These are phyloP conservation scores for Nematostella vectensis DNA, from an alignment of 92 coral and sea anemone genomes.

Conservation along the genomic window DNA sequence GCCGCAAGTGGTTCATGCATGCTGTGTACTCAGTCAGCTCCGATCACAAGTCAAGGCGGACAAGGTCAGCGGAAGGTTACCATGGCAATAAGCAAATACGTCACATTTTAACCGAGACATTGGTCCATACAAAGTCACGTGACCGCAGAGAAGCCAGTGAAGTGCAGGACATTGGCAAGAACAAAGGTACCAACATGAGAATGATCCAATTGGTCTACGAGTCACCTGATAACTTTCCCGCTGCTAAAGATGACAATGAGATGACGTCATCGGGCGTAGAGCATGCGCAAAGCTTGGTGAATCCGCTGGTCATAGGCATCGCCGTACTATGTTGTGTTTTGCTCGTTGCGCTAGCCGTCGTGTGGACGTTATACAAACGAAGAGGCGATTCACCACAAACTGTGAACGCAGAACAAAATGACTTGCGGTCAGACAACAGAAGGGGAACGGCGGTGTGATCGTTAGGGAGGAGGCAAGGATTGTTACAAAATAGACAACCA, in stretches of 20 bases:
- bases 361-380: conserved; percentile 75
- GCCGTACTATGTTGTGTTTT: conserved; percentile 65
- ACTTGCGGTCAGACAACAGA: not conserved
- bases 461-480: no score
- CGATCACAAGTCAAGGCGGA: conserved; percentile 19
- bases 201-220: conserved; percentile 52
- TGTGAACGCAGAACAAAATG: conserved; percentile 13
- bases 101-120: not conserved
- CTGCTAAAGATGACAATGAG: conserved; percentile 4
- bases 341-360: conserved; percentile 57
- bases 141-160: conserved; percentile 6
- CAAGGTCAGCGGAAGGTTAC: conserved; percentile 29
- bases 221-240: conserved; percentile 22
- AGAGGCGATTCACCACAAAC: conserved; percentile 37
- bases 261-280: conserved; percentile 6
- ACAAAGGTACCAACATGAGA: conserved; percentile 71
- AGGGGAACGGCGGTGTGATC: conserved; percentile 22
- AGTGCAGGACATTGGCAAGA: conserved; percentile 27
- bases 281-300: conserved; percentile 48
- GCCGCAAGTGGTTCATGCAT: conserved; percentile 94
- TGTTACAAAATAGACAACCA: no score
- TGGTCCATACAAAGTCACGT: conserved; percentile 2
- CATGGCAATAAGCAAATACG: conserved; percentile 1
- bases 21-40: conserved; percentile 90
- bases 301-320: conserved; percentile 88